Percentiles rank a stretch among this genome's conserved stretches.
Conservation (phyloP, 1,140 invertebrate species). For the Chrysoperla carnea region DNA sequence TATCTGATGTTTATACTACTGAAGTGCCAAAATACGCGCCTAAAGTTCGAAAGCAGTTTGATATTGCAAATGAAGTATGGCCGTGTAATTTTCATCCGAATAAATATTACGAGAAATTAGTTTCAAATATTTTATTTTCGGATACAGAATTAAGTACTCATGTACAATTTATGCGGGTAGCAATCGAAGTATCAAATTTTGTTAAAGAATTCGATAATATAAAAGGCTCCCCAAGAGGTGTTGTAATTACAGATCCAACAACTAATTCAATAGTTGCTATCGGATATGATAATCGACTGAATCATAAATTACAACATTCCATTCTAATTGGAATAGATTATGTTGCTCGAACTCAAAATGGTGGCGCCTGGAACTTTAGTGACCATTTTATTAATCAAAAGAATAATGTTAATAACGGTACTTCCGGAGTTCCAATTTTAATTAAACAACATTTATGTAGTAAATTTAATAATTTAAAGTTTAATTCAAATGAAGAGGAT, state of each 20-base stretch:
- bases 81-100: constrained; percentile 74
- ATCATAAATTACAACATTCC: constrained; percentile 67
- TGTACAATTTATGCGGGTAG: constrained; percentile 37
- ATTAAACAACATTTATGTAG: constrained; percentile 9
- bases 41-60: constrained; percentile 47
- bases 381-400: not conserved
- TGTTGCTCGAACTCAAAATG: constrained; percentile 64
- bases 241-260: constrained; percentile 50
- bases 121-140: constrained; percentile 42
- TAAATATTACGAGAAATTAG: constrained; percentile 43
- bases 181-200: constrained; percentile 30
- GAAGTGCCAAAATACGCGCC: constrained; percentile 41
- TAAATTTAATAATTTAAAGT: constrained; percentile 11
- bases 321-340: constrained; percentile 72
- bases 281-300: constrained; percentile 34
- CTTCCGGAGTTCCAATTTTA: constrained; percentile 12
- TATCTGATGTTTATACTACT: constrained; percentile 21
- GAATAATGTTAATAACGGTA: not conserved
- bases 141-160: constrained; percentile 35
- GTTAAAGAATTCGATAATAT: constrained; percentile 14
- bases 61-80: constrained; percentile 46
- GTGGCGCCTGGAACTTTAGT: constrained; percentile 45
- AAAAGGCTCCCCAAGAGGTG: constrained; percentile 14
- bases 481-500: constrained; percentile 12
- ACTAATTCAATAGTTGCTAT: constrained; percentile 40